Conservation (phyloP, 2,113 vertebrate species). For the Halichoeres trimaculatus region DNA sequence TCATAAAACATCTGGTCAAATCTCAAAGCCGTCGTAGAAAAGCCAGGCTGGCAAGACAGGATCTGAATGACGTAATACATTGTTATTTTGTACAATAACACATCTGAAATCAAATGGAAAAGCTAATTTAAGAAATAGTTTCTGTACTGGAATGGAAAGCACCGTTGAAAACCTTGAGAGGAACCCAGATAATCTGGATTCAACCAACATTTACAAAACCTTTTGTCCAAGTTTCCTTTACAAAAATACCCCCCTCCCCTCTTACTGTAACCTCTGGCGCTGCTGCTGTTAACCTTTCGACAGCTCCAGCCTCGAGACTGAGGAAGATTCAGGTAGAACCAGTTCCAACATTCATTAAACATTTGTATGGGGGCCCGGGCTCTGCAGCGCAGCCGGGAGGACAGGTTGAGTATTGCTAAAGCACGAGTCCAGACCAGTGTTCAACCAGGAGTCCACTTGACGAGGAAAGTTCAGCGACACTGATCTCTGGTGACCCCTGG, state of each 20-base stretch:
- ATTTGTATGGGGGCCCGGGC: slow-evolving; percentile 26
- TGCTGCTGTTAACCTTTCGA: slow-evolving; percentile 43
- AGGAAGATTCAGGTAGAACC: slow-evolving; percentile 38
- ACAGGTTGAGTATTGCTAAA: slow-evolving; percentile 67
- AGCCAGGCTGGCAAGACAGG: slow-evolving; percentile 37
- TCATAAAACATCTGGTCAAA: slow-evolving; percentile 45
- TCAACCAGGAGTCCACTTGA: slow-evolving; percentile 39
- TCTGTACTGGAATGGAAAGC: slow-evolving; percentile 76
- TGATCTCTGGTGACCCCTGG: slow-evolving; percentile 24
- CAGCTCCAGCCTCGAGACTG: slow-evolving; percentile 5
- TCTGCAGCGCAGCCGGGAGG: slow-evolving; percentile 26
- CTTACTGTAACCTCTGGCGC: slow-evolving; percentile 61
- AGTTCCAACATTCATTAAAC: slow-evolving; percentile 68
- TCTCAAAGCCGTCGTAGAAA: slow-evolving; percentile 33
- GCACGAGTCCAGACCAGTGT: slow-evolving; percentile 47
- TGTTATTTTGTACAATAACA: slow-evolving; percentile 42
- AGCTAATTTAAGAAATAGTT: slow-evolving; percentile 53
- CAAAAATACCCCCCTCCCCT: slow-evolving; percentile 11
- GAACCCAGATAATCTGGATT: slow-evolving; percentile 62
- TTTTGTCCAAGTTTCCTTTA: slow-evolving; percentile 24
- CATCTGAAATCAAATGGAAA: slow-evolving; percentile 41
- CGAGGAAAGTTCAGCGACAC: slow-evolving; percentile 29
- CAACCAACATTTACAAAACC: slow-evolving; percentile 61
- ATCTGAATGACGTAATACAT: slow-evolving; percentile 37
- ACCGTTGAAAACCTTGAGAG: slow-evolving; percentile 58